phyloP scores from a whole-genome alignment of 1,140 invertebrate species.

The Megalopta genalis region DNA sequence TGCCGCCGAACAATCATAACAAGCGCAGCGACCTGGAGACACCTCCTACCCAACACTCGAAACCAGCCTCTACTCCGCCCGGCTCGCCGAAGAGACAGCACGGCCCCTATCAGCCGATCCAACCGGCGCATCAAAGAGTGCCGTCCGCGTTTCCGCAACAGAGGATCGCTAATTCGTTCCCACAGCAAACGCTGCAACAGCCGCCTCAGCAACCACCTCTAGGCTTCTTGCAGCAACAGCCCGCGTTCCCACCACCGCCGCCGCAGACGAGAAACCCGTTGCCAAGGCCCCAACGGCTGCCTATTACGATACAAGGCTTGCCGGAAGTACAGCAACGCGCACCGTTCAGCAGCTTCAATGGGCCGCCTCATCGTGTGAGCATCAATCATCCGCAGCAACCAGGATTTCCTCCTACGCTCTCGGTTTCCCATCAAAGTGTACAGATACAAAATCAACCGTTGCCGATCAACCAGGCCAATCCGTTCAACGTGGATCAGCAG shows the following conservation, averaged over 20 bases:
- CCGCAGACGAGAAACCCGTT: constrained; percentile 62
- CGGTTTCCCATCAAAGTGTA: constrained; percentile 70
- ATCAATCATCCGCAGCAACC: constrained; percentile 71
- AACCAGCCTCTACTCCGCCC: constrained; percentile 57
- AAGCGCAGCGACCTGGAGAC: constrained; percentile 75
- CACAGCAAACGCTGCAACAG: constrained; percentile 70
- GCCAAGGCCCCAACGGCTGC: constrained; percentile 65
- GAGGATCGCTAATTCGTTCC: constrained; percentile 79
- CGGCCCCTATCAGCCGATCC: constrained; percentile 74
- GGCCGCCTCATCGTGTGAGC: constrained; percentile 62
- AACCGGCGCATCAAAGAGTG: constrained; percentile 75
- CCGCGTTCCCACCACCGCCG: constrained; percentile 29
- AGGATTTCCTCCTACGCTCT: constrained; percentile 64
- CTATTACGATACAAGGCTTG: constrained; percentile 76
- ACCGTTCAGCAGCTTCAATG: constrained; percentile 68
- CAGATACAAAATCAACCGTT: constrained; percentile 67
- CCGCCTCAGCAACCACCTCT: constrained; percentile 72
- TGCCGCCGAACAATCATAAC: constrained; percentile 77
- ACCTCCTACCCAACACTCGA: constrained; percentile 71
- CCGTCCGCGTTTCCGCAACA: constrained; percentile 77
- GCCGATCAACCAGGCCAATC: constrained; percentile 31
- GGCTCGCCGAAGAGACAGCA: constrained; percentile 74
- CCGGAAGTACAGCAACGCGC: constrained; percentile 73
- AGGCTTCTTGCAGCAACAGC: constrained; percentile 69
- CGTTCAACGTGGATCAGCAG: constrained; percentile 60